phyloP scores from a whole-genome alignment of 2,888 invertebrate species.

The Phyto melanocephala region DNA sequence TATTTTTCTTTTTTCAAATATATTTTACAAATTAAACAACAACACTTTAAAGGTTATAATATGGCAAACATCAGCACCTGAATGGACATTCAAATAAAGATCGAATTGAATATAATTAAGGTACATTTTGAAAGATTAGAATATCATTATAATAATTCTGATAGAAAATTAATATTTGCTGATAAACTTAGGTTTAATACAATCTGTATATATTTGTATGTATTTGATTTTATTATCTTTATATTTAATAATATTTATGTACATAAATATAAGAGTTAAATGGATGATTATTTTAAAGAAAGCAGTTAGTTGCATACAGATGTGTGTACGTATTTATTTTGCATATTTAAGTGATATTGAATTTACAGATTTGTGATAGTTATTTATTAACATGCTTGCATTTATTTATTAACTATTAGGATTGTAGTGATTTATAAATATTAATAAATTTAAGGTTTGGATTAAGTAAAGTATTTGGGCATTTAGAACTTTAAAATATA shows the following conservation, averaged over 20 bases:
- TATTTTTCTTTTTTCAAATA: slow-evolving; percentile 39
- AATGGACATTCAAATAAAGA: slow-evolving; percentile 75
- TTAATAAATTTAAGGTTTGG: too few relatives aligned
- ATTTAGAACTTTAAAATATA: too few relatives aligned
- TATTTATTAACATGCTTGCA: neutral
- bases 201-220: neutral
- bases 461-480: too few relatives aligned
- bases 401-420: neutral
- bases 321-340: neutral
- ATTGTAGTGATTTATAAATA: neutral
- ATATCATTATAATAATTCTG: slow-evolving; percentile 28
- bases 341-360: slow-evolving; percentile 2
- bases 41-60: slow-evolving; percentile 70
- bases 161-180: neutral
- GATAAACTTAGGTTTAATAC: neutral
- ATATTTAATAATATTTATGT: neutral
- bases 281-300: slow-evolving; percentile 1
- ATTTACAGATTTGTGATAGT: slow-evolving; percentile 9
- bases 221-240: neutral
- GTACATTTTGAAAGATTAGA: slow-evolving; percentile 40
- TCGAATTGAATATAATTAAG: slow-evolving; percentile 43
- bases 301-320: too few relatives aligned
- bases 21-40: slow-evolving; percentile 34
- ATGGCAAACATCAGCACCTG: slow-evolving; percentile 75
- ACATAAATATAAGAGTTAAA: neutral